A percentile compares a stretch with the other conserved stretches of the same genome.
Conservation (phyloP, 2,113 vertebrate species). For the Cettia cetti region DNA sequence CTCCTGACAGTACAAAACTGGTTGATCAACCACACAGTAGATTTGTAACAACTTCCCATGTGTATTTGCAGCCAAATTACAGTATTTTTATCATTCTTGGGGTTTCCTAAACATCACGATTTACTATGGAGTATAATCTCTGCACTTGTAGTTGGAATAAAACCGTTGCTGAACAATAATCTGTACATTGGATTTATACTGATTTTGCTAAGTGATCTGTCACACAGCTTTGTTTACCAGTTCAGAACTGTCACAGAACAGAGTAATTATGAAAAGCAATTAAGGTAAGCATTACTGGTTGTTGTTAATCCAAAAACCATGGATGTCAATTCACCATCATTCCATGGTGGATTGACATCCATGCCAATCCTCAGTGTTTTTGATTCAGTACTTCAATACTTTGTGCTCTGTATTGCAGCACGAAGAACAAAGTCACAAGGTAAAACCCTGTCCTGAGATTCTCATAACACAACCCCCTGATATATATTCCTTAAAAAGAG, state of each 20-base stretch:
- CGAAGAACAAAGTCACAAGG: neutral
- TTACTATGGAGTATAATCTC: neutral
- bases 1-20: slow-evolving; percentile 33
- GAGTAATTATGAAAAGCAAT: neutral
- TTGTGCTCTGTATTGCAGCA: neutral
- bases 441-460: neutral
- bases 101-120: neutral
- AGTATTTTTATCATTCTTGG: neutral
- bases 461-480: neutral
- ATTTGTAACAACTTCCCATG: slow-evolving; percentile 12
- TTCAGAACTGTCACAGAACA: neutral
- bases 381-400: neutral
- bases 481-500: neutral
- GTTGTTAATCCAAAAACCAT: neutral
- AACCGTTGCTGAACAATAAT: neutral
- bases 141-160: neutral
- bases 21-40: slow-evolving; percentile 30
- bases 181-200: neutral
- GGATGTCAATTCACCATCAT: neutral
- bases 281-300: neutral
- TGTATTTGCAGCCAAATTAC: slow-evolving; percentile 5
- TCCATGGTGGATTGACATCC: neutral
- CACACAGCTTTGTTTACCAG: neutral
- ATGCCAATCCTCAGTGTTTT: neutral
- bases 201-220: neutral